phyloP scores from a whole-genome alignment of 2,888 invertebrate species.

The Seira ritae region DNA sequence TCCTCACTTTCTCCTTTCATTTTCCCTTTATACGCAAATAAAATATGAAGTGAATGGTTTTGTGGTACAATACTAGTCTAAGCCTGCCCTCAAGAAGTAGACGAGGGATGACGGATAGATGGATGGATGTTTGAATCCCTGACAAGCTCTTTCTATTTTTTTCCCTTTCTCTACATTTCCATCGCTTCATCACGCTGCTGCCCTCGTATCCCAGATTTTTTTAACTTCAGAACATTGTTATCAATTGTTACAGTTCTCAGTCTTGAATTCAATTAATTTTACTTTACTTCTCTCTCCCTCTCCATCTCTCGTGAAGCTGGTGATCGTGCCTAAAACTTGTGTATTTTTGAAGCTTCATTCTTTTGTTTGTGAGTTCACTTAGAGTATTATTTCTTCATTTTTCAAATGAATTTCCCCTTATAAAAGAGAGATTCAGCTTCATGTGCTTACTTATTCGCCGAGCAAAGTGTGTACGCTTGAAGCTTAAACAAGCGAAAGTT shows the following conservation, averaged over 20 bases:
- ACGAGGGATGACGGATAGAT: neutral
- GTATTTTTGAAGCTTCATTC: neutral
- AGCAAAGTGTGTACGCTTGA: neutral
- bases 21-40: neutral
- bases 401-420: neutral
- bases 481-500: neutral
- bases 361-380: neutral
- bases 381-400: neutral
- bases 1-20: neutral
- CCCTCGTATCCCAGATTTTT: neutral
- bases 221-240: neutral
- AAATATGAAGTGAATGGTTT: slow-evolving; percentile 8
- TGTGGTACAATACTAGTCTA: neutral
- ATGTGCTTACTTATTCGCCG: neutral
- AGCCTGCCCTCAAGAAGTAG: neutral
- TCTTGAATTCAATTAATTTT: neutral
- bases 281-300: neutral
- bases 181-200: neutral
- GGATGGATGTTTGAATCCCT: neutral
- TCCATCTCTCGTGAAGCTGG: slow-evolving; percentile 16
- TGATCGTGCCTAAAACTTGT: neutral
- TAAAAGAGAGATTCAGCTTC: neutral
- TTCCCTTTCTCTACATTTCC: no score
- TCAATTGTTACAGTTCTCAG: neutral
- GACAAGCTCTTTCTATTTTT: neutral